phyloP scores from a whole-genome alignment of 2,888 invertebrate genomes.

The Flexamia atlantica region DNA sequence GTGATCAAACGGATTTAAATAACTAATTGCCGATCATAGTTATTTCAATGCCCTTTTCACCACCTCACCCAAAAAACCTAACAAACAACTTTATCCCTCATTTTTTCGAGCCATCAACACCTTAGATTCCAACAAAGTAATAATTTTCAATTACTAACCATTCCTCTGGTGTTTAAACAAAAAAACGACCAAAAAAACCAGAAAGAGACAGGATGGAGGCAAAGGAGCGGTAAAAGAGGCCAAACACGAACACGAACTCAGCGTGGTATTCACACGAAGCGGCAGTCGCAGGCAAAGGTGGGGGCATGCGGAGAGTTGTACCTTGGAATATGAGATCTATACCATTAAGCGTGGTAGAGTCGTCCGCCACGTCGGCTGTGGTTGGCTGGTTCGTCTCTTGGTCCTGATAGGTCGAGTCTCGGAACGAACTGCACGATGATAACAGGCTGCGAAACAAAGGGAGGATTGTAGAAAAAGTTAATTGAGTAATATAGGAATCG shows the following conservation, averaged over 20 bases:
- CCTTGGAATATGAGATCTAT: slow-evolving; percentile 78
- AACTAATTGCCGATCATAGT: too few relatives aligned
- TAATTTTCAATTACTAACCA: too few relatives aligned
- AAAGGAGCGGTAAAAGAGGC: slow-evolving; percentile 7
- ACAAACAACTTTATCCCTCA: too few relatives aligned
- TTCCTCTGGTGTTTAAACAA: too few relatives aligned
- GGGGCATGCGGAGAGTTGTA: slow-evolving; percentile 71
- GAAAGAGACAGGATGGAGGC: slow-evolving; percentile 68
- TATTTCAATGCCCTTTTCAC: too few relatives aligned
- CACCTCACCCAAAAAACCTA: too few relatives aligned
- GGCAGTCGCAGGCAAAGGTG: not conserved
- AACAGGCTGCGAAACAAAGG: slow-evolving; percentile 78
- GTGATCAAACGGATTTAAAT: too few relatives aligned
- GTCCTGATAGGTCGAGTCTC: slow-evolving; percentile 86
- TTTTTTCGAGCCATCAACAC: too few relatives aligned
- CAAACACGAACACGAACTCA: slow-evolving; percentile 36
- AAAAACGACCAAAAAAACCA: too few relatives aligned
- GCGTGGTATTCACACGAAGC: not conserved
- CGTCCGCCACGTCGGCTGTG: slow-evolving; percentile 66
- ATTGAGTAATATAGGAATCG: too few relatives aligned
- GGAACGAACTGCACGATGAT: slow-evolving; percentile 91
- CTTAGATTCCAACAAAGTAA: too few relatives aligned
- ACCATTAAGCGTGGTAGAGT: slow-evolving; percentile 71
- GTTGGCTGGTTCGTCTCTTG: slow-evolving; percentile 78
- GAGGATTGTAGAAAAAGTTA: slow-evolving; percentile 68